These are phyloP conservation scores for Rhorus exstirpatorius DNA, from an alignment of 2,888 invertebrate genomes.

Conservation along the genomic window DNA sequence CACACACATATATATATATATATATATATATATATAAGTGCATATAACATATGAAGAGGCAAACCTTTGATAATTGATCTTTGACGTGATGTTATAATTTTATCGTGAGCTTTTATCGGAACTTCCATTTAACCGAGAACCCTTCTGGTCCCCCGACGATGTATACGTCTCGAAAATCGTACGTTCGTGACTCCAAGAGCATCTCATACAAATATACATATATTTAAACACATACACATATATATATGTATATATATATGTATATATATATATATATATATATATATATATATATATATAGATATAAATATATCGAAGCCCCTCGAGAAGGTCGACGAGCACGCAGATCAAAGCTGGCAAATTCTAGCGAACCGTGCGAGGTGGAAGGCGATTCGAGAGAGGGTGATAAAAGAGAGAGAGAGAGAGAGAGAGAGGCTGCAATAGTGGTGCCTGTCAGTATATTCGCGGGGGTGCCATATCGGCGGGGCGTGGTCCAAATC, in stretches of 20 bases:
- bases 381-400: conserved; percentile 64
- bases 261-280: conserved; percentile 23
- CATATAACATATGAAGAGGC: too few species aligned
- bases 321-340: conserved; percentile 72
- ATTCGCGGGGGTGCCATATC: conserved; percentile 82
- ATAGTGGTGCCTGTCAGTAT: conserved; percentile 62
- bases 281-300: not conserved
- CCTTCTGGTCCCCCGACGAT: conserved; percentile 54
- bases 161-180: conserved; percentile 62
- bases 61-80: conserved; percentile 58
- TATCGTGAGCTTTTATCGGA: conserved; percentile 62
- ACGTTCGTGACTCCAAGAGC: conserved; percentile 52
- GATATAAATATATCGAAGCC: conserved; percentile 58
- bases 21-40: too few species aligned
- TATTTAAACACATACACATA: conserved; percentile 19
- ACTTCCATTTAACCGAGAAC: conserved; percentile 32
- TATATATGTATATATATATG: conserved; percentile 17
- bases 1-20: too few species aligned
- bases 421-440: conserved; percentile 67
- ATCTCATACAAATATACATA: conserved; percentile 23
- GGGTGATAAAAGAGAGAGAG: conserved; percentile 52
- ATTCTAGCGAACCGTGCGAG: conserved; percentile 75
- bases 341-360: conserved; percentile 80
- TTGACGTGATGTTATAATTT: conserved; percentile 58
- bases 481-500: conserved; percentile 86